phyloP scores from a whole-genome alignment of 2,113 vertebrate genomes.

The Apodemus speciosus region DNA sequence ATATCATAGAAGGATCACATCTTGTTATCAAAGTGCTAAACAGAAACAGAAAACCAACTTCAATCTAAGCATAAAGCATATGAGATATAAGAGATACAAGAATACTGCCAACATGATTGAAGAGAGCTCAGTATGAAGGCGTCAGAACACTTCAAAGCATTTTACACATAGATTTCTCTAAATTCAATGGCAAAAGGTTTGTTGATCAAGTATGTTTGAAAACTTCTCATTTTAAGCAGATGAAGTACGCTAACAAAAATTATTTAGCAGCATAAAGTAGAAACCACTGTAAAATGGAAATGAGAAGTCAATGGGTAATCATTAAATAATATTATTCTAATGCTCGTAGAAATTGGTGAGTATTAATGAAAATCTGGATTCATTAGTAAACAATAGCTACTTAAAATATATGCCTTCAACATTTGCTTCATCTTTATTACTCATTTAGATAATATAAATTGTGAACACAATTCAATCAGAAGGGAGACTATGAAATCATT shows the following conservation, averaged over 20 bases:
- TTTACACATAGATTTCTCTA: not conserved
- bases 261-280: not conserved
- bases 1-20: not conserved
- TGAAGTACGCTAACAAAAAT: not conserved
- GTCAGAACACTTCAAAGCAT: not conserved
- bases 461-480: not conserved
- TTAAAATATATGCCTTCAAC: not conserved
- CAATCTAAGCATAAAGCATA: not conserved
- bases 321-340: not conserved
- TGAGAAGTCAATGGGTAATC: not conserved
- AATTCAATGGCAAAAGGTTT: not conserved
- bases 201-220: not conserved
- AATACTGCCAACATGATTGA: not conserved
- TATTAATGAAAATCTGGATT: not conserved
- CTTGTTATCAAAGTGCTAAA: not conserved
- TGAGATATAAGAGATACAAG: not conserved
- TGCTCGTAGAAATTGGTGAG: not conserved
- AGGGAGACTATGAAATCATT: not conserved
- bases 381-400: not conserved
- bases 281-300: not conserved
- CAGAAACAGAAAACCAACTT: not conserved
- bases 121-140: not conserved
- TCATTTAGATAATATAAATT: conserved; percentile 14
- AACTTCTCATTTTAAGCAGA: not conserved
- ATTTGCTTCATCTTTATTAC: not conserved